Evolutionary conservation across 2,797 vertebrate species (phyloP), one percentile per base, ranked within the genome.

Genomic region (Oryzias sinensis): DNA sequence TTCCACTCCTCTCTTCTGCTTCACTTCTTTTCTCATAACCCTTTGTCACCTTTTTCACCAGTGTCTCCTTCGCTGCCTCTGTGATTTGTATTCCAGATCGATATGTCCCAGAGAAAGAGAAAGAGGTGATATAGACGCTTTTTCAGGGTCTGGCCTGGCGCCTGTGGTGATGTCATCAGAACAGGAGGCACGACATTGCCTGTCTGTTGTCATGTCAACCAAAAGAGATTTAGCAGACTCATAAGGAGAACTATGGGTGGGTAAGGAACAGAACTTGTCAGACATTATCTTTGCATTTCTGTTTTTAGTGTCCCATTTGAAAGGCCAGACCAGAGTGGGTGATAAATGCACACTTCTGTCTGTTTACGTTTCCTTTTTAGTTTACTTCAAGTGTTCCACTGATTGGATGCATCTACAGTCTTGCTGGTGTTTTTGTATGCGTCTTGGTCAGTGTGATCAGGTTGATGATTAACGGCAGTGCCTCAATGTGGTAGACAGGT

Each of bases 161-260:
- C 77, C 87, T 79, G 77, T 79, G 63, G 76, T 88, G 86, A 90
- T 88, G 87, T 90, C 84, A 87, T 64, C 74, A 69, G 77, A 70
- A 72, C 72, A 81, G 72, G 80, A 83, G 79, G 75, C 70, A 60
- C 72, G 61, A 76, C 85, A 76, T 75, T 2, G 83, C 53, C 79
- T 68, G 81, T 87, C 87, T 84, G 87, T 88, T 90, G 87, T 90
- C 87, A 90, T 88, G 84, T 88, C 87, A 87, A 88, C 87, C 69
- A 51, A 75, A 81, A 71, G 67, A 69, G 77, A 82, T 65, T 73
- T 64, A 53, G 63, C 68, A 68, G 60, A 51, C 57, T 74, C 71
- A 51, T 55, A 56, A 60, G 53, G n/a, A 44, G 60, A 40, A 14
- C 45, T 17, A 68, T 48, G 52, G 56, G 57, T 50, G 50, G 27